These are phyloP conservation scores for Holcopasites calliopsidis DNA, from an alignment of 1,140 invertebrate genomes.

Conservation along the genomic window DNA sequence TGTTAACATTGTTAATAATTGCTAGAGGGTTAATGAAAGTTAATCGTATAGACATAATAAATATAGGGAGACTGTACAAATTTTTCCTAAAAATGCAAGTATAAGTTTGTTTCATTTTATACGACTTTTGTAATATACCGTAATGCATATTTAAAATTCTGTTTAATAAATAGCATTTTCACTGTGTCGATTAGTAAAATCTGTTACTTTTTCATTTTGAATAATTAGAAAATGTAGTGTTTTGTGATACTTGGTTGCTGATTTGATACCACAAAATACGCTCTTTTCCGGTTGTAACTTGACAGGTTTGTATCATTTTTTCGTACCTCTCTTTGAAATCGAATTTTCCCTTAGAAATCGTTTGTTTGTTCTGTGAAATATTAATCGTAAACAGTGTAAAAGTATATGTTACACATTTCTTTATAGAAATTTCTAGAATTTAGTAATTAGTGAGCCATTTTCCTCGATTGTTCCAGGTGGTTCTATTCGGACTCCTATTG, in stretches of 20 bases:
- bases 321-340: conserved; percentile 2
- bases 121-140: neutral
- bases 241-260: conserved; percentile 5
- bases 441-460: neutral
- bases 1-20: neutral
- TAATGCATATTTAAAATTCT: neutral
- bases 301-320: neutral
- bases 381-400: neutral
- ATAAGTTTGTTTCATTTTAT: neutral
- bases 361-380: neutral
- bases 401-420: neutral
- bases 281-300: conserved; percentile 26
- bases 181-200: neutral
- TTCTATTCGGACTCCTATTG: neutral
- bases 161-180: neutral
- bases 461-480: conserved; percentile 41
- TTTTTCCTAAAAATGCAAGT: neutral
- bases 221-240: neutral
- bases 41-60: too few relatives aligned
- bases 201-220: neutral
- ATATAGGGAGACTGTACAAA: too few relatives aligned
- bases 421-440: conserved; percentile 5
- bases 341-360: conserved; percentile 26
- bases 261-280: neutral
- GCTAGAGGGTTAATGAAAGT: too few relatives aligned